Base-by-base conservation (phyloP, 2,888 invertebrate species). In the Cremastinae sp. region DNA sequence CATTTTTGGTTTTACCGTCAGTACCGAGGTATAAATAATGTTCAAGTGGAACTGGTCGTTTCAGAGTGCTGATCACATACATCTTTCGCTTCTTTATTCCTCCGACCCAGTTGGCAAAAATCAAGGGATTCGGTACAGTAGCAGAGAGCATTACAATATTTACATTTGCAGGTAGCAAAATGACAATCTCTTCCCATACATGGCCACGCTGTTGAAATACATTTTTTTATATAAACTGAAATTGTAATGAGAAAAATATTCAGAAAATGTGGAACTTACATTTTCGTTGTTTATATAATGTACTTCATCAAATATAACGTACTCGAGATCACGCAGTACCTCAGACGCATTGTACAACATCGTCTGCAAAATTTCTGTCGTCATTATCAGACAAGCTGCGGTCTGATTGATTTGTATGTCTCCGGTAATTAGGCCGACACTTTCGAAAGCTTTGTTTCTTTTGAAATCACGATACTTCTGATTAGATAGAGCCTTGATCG, bases 131-230 rank as follows among this genome's bases (percentile, higher is more conserved):
- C 0, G 99, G 99, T 20, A 99, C 99, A 0, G 99, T 99, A 0
- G 99, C 99, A 87, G 98, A 98, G 49, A 99, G 91, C 94, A 99
- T 95, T 35, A 99, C 97, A 76, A 99, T 97, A 83, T 95, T 96
- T 5, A 99, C 98, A 88, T 97, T 97, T 4, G 95, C 93, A 0
- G 99, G 99, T 64, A 99, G 90, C 87, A 99, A 93, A 83, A 99
- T 99, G 2, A 99, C 91, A 0, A 97, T 98, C 90, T 99, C 99
- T 90, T 99, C 99, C 99, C 99, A 99, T 0, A 99, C 99, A 86
- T 99, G 98, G 9, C 99, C 99, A 78, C 99, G 92, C 94, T 96
- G 88, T 85, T 61, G 58, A 20, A 18, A 9, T 14, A 14, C 5
- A 28, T 28, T 28, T 28, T 28, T 28, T 28, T 5, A 28, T 28